Percentiles rank a stretch among this genome's conserved stretches.
Evolutionary conservation across 92 coral and sea anemone species (phyloP).

Genomic region (Montipora capitata): DNA sequence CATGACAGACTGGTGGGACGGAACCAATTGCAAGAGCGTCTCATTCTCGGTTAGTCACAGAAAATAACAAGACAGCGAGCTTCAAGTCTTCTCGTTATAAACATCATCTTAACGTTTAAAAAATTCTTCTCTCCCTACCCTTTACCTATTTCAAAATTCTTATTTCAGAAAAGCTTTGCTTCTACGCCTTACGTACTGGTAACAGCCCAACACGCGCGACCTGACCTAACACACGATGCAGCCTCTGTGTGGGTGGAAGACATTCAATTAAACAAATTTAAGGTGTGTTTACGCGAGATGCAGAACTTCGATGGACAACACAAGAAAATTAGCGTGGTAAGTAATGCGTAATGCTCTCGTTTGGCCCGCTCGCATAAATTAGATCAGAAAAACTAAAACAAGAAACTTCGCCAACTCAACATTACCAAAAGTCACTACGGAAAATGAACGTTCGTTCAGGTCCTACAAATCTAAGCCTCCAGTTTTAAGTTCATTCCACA

Average conservation of each 20-base stretch:
- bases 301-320: conserved; percentile 90
- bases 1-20: conserved; percentile 87
- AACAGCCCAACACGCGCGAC: conserved; percentile 76
- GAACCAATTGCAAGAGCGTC: conserved; percentile 69
- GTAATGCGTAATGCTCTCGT: background rate
- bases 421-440: too few relatives aligned
- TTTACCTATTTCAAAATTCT: background rate
- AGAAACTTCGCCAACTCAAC: too few relatives aligned
- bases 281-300: conserved; percentile 83
- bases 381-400: too few relatives aligned
- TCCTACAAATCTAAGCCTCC: too few relatives aligned
- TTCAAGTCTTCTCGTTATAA: too few relatives aligned
- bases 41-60: conserved; percentile 1
- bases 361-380: background rate
- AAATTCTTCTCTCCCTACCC: too few relatives aligned
- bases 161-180: conserved; percentile 53
- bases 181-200: conserved; percentile 63
- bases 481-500: too few relatives aligned
- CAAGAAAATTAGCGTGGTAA: conserved; percentile 75
- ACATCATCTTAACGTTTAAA: too few relatives aligned
- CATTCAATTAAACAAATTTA: conserved; percentile 59
- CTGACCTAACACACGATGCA: conserved; percentile 80
- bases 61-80: too few relatives aligned
- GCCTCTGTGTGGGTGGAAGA: conserved; percentile 91
- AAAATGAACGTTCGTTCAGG: too few relatives aligned